phyloP scores from a whole-genome alignment of 35 echinoderm and acorn worm genomes.

The Eucidaris tribuloides region DNA sequence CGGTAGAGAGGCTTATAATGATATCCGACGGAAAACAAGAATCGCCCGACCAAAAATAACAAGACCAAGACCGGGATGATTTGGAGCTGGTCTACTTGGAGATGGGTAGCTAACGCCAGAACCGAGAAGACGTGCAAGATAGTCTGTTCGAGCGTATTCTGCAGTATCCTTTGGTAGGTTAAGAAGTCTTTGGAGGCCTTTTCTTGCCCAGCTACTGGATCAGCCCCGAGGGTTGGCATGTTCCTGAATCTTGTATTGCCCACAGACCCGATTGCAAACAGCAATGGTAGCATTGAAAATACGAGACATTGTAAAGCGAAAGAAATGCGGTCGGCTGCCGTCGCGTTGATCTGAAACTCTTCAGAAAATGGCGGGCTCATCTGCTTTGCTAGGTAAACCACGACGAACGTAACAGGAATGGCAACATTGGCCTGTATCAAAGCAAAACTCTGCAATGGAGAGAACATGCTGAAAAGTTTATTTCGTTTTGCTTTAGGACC shows the following conservation, averaged over 20 bases:
- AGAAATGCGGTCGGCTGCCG: not conserved
- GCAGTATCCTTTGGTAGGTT: not conserved
- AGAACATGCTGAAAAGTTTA: too few species aligned
- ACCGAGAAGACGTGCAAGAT: not conserved
- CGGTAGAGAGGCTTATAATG: not conserved
- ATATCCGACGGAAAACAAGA: not conserved
- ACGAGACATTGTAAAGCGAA: not conserved
- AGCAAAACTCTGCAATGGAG: too few species aligned
- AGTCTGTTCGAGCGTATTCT: slow-evolving; percentile 16
- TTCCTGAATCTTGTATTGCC: not conserved
- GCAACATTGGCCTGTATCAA: too few species aligned
- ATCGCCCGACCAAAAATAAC: not conserved
- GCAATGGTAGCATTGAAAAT: not conserved
- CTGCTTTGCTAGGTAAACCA: too few species aligned
- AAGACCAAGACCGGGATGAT: not conserved
- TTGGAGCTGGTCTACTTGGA: not conserved
- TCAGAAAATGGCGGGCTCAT: too few species aligned
- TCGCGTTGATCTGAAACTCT: too few species aligned
- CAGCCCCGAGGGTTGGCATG: not conserved
- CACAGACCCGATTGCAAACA: not conserved
- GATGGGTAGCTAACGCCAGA: not conserved
- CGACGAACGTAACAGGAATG: too few species aligned
- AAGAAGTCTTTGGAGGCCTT: not conserved
- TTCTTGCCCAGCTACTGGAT: not conserved
- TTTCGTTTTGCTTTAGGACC: too few species aligned